Percentiles rank a stretch among this genome's conserved stretches.
phyloP scores from a whole-genome alignment of 2,113 vertebrate genomes.

The Ranitomeya variabilis region DNA sequence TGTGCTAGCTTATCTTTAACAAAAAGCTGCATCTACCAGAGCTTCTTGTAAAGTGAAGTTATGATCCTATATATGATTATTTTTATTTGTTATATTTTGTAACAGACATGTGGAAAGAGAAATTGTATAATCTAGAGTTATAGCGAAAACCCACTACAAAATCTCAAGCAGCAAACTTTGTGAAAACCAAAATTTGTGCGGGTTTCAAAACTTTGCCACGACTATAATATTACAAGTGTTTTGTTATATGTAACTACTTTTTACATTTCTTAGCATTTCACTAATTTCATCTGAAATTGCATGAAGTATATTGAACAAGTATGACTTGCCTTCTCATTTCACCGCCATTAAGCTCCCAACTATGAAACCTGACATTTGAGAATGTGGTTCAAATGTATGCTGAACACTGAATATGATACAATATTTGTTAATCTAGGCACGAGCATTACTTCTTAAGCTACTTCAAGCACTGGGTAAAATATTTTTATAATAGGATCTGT shows the following conservation, averaged over 20 bases:
- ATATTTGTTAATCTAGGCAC: slow-evolving; percentile 21
- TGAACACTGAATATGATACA: slow-evolving; percentile 17
- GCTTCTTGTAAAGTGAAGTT: too few species aligned
- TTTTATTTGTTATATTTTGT: too few species aligned
- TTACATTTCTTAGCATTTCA: not conserved
- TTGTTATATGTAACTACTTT: not conserved
- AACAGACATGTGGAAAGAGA: too few species aligned
- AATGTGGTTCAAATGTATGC: slow-evolving; percentile 32
- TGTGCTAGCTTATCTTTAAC: too few species aligned
- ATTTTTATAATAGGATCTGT: slow-evolving; percentile 51
- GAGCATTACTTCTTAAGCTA: slow-evolving; percentile 15
- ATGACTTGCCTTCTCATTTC: not conserved
- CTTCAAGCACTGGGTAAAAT: slow-evolving; percentile 31
- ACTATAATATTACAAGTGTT: not conserved
- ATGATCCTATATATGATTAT: too few species aligned
- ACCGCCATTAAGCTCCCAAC: not conserved
- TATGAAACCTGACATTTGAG: not conserved
- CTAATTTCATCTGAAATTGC: not conserved
- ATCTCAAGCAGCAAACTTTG: too few species aligned
- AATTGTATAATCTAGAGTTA: too few species aligned
- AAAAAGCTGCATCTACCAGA: too few species aligned
- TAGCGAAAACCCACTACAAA: too few species aligned
- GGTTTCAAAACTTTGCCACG: too few species aligned
- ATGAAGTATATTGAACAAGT: not conserved
- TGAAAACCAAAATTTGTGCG: too few species aligned